phyloP scores from a whole-genome alignment of 2,113 vertebrate genomes.

The Gallinago paraguaiae region DNA sequence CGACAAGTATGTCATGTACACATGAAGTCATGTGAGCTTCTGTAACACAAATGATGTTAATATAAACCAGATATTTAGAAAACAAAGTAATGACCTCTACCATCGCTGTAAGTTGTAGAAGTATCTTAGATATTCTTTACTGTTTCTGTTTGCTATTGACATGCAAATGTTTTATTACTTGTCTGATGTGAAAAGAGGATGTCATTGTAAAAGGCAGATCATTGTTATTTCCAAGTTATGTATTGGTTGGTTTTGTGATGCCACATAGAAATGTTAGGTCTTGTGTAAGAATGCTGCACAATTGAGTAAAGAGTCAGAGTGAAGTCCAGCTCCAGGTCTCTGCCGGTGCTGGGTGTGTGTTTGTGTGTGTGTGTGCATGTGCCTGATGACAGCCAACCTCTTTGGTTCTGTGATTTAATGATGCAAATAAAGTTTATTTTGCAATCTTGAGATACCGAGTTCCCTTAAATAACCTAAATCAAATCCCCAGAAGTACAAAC shows the following conservation, averaged over 20 bases:
- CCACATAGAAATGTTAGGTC: accelerated
- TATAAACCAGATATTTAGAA: neutral
- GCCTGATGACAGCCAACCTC: neutral
- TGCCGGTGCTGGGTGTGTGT: neutral
- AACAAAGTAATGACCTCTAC: neutral
- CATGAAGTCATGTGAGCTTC: neutral
- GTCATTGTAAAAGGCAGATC: neutral
- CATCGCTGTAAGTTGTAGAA: neutral
- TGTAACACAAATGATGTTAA: neutral
- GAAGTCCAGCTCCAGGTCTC: neutral
- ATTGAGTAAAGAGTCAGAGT: neutral
- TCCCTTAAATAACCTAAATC: neutral
- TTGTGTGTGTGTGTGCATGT: accelerated
- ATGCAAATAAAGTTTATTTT: neutral
- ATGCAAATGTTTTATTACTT: neutral
- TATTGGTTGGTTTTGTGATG: neutral
- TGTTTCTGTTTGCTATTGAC: neutral
- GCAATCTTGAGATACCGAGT: neutral
- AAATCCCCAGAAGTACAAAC: neutral
- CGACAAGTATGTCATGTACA: neutral
- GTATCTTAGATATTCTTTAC: neutral
- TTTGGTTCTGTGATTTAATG: neutral
- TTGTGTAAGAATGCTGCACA: neutral
- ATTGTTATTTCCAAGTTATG: neutral
- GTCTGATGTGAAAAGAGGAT: neutral